Conservation (phyloP, 2,113 vertebrate species). For the Strix uralensis region DNA sequence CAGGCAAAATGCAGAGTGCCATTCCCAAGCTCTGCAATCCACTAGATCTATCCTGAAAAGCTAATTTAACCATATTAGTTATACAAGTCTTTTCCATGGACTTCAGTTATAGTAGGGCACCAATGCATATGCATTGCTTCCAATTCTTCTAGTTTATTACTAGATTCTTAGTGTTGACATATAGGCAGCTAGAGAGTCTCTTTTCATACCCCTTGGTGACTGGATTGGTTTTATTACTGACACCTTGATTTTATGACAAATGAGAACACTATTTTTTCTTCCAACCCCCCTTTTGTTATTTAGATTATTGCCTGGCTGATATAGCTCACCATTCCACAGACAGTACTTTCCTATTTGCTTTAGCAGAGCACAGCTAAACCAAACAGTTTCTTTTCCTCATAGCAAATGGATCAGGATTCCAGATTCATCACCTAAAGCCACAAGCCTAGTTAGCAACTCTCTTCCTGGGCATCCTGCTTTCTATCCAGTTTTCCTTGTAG, state of each 20-base stretch:
- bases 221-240: not conserved
- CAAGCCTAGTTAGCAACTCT: not conserved
- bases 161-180: not conserved
- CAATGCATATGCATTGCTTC: rapidly evolving
- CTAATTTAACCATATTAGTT: not conserved
- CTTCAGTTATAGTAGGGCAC: not conserved
- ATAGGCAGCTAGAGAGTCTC: not conserved
- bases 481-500: not conserved
- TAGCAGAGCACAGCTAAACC: not conserved
- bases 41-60: not conserved
- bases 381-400: not conserved
- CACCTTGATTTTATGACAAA: not conserved
- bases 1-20: not conserved
- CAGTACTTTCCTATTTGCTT: not conserved
- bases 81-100: not conserved
- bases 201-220: not conserved
- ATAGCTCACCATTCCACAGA: not conserved
- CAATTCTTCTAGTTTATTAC: not conserved
- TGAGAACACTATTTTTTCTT: not conserved
- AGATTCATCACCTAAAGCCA: not conserved
- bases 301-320: not conserved
- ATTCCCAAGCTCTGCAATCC: not conserved
- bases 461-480: not conserved
- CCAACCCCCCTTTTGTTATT: not conserved
- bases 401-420: not conserved